phyloP scores from a whole-genome alignment of 64 coral and sea anemone species.

The Dendrophyllia cribrosa region DNA sequence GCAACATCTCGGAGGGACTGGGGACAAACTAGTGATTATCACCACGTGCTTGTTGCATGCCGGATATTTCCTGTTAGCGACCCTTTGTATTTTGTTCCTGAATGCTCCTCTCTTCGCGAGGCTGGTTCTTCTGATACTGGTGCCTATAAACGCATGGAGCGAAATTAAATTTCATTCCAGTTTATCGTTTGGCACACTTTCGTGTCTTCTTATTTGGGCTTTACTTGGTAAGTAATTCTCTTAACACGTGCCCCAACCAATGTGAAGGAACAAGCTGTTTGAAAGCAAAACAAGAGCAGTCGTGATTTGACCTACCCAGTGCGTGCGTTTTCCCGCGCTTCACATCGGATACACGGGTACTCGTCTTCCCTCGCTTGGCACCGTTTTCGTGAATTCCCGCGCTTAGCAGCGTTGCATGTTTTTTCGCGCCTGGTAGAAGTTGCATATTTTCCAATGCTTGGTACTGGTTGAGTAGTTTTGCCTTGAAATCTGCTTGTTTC shows the following conservation, averaged over 20 bases:
- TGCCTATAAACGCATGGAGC: slow-evolving; percentile 88
- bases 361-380: background rate
- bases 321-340: background rate
- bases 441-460: background rate
- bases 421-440: background rate
- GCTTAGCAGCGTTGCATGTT: background rate
- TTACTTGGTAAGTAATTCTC: slow-evolving; percentile 64
- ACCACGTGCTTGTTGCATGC: slow-evolving; percentile 75
- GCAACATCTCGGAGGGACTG: slow-evolving; percentile 94
- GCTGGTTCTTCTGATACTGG: slow-evolving; percentile 73
- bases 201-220: slow-evolving; percentile 63
- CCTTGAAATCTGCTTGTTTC: too few species aligned
- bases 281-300: too few species aligned
- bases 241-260: too few species aligned
- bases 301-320: too few species aligned
- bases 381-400: background rate
- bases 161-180: slow-evolving; percentile 83
- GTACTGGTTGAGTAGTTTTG: background rate
- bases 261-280: too few species aligned
- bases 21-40: slow-evolving; percentile 72
- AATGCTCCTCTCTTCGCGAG: slow-evolving; percentile 88
- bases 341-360: background rate
- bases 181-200: slow-evolving; percentile 77
- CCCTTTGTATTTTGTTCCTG: slow-evolving; percentile 88
- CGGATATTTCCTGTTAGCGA: slow-evolving; percentile 85